phyloP scores from a whole-genome alignment of 2,888 invertebrate species.

The Bhutanitis thaidina region DNA sequence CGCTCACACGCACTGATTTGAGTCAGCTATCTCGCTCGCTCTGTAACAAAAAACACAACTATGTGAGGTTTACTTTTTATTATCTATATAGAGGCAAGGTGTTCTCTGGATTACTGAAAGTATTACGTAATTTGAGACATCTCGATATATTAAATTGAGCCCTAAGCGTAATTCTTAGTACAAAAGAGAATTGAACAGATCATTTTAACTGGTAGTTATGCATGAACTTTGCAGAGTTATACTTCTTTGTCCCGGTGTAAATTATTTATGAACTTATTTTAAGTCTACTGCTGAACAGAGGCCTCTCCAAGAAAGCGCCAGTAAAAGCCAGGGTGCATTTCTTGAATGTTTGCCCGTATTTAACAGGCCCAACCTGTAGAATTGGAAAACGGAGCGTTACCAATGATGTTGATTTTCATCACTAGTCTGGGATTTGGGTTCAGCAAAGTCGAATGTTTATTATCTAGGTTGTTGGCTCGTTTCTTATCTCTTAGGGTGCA shows the following conservation, averaged over 20 bases:
- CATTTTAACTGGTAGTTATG: constrained; percentile 10
- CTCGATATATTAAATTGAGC: constrained; percentile 2
- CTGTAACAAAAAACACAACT: constrained; percentile 68
- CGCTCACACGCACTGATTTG: constrained; percentile 36
- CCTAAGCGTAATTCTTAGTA: not conserved
- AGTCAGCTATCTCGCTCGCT: constrained; percentile 42
- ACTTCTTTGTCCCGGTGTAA: constrained; percentile 10
- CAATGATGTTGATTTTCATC: no score
- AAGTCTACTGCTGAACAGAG: no score
- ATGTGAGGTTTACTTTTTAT: constrained; percentile 42
- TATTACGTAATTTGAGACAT: constrained; percentile 38
- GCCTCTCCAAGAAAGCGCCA: no score
- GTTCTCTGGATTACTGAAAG: constrained; percentile 33
- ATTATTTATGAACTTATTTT: no score
- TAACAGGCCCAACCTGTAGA: no score
- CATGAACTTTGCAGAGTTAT: constrained; percentile 6
- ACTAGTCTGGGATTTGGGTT: no score
- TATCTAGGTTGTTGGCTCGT: no score
- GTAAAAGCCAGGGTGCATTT: no score
- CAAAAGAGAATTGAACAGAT: not conserved
- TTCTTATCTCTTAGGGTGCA: no score
- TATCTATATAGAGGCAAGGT: constrained; percentile 41
- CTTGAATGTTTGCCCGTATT: no score
- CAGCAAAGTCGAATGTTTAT: no score
- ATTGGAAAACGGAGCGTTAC: no score